Conservation (phyloP, 2,113 vertebrate genomes). For the Ceuthmochares aereus region DNA sequence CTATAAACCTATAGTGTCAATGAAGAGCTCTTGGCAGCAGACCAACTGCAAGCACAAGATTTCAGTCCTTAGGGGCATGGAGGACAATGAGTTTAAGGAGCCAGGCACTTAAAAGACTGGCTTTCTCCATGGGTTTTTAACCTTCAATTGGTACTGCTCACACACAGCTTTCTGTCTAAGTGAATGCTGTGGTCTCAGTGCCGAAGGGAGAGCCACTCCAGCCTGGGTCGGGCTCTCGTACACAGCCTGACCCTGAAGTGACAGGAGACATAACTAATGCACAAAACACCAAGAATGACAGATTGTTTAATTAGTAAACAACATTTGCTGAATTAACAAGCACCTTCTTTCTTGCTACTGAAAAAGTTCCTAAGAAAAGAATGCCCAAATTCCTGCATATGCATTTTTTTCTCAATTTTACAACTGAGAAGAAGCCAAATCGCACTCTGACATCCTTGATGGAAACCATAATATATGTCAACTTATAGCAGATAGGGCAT, state of each 20-base stretch:
- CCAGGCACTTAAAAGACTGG: background rate
- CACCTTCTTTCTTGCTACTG: background rate
- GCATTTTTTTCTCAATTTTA: background rate
- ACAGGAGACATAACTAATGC: background rate
- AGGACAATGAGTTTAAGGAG: background rate
- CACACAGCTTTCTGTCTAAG: background rate
- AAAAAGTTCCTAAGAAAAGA: background rate
- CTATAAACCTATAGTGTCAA: constrained; percentile 41
- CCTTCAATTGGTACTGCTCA: background rate
- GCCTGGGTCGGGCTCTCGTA: background rate
- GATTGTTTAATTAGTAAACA: background rate
- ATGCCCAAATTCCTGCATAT: background rate
- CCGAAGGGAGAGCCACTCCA: background rate
- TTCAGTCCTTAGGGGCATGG: background rate
- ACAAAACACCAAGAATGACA: background rate
- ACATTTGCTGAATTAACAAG: background rate
- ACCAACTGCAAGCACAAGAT: background rate
- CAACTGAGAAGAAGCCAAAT: background rate
- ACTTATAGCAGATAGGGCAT: background rate
- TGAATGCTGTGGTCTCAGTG: background rate
- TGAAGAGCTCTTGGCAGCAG: constrained; percentile 14
- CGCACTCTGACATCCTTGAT: background rate
- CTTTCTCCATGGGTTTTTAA: constrained; percentile 14
- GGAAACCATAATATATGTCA: background rate
- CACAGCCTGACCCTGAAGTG: background rate